Conservation (phyloP, 2,888 invertebrate species). For the Trilocha varians region DNA sequence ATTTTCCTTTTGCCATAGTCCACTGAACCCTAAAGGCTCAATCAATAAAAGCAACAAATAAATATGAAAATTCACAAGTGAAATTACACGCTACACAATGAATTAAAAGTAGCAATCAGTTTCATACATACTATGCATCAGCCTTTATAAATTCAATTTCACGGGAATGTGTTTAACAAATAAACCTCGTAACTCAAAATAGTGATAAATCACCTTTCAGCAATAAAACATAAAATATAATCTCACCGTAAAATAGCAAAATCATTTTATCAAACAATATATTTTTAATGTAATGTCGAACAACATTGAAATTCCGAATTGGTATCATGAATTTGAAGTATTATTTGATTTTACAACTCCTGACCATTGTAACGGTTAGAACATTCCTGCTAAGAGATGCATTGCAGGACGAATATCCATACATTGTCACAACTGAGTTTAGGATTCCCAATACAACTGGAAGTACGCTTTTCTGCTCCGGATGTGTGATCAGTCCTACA, state of each 20-base stretch:
- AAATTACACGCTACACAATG: no score
- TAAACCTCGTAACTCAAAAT: no score
- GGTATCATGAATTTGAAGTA: background rate
- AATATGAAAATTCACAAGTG: no score
- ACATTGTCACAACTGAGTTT: background rate
- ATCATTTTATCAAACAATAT: background rate
- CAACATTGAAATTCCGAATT: background rate
- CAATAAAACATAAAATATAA: background rate
- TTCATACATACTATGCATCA: no score
- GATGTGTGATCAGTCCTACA: background rate
- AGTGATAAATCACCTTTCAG: background rate
- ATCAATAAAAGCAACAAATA: no score
- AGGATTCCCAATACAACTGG: background rate
- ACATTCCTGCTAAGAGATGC: background rate
- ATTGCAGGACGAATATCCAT: background rate
- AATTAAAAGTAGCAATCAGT: no score
- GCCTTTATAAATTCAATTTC: no score
- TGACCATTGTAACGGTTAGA: background rate
- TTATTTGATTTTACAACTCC: background rate
- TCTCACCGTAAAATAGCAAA: background rate
- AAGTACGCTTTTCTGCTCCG: background rate
- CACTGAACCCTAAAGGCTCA: no score
- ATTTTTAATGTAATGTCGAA: background rate
- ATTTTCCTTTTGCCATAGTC: no score
- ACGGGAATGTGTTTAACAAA: no score